phyloP scores from a whole-genome alignment of 2,888 invertebrate species.

The Muscina levida region DNA sequence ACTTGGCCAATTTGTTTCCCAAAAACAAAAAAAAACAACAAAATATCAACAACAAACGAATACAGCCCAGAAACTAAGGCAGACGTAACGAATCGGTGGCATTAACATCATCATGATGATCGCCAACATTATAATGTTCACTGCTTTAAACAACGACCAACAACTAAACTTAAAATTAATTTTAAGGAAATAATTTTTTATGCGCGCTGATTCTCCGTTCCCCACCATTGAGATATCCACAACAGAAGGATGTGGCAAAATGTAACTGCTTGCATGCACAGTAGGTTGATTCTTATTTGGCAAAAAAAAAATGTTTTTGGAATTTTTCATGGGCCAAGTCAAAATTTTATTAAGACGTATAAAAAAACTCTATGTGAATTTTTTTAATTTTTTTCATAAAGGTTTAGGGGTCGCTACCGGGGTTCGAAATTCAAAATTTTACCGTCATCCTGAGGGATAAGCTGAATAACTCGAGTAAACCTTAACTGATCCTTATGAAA shows the following conservation, averaged over 20 bases:
- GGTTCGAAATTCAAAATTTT: too few species aligned
- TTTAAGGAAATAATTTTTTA: slow-evolving; percentile 59
- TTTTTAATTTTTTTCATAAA: too few species aligned
- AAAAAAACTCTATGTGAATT: too few species aligned
- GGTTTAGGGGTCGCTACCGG: too few species aligned
- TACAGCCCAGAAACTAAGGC: slow-evolving; percentile 3
- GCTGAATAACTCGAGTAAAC: too few species aligned
- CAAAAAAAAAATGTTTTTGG: too few species aligned
- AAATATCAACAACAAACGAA: slow-evolving; percentile 23
- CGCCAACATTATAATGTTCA: slow-evolving; percentile 26
- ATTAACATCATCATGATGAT: neutral
- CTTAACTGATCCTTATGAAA: too few species aligned
- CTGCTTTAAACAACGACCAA: neutral
- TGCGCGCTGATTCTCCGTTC: slow-evolving; percentile 16
- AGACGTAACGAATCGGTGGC: slow-evolving; percentile 45
- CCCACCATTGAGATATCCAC: slow-evolving; percentile 38
- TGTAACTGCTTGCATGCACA: slow-evolving; percentile 15
- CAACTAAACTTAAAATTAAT: slow-evolving; percentile 51
- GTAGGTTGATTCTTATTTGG: too few species aligned
- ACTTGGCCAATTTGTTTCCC: slow-evolving; percentile 57
- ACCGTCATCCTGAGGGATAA: too few species aligned
- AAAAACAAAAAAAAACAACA: slow-evolving; percentile 20
- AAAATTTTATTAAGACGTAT: too few species aligned
- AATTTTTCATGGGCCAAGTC: too few species aligned
- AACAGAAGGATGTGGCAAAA: slow-evolving; percentile 44